Conservation (phyloP, 2,113 vertebrate species). For the Ellobius talpinus region DNA sequence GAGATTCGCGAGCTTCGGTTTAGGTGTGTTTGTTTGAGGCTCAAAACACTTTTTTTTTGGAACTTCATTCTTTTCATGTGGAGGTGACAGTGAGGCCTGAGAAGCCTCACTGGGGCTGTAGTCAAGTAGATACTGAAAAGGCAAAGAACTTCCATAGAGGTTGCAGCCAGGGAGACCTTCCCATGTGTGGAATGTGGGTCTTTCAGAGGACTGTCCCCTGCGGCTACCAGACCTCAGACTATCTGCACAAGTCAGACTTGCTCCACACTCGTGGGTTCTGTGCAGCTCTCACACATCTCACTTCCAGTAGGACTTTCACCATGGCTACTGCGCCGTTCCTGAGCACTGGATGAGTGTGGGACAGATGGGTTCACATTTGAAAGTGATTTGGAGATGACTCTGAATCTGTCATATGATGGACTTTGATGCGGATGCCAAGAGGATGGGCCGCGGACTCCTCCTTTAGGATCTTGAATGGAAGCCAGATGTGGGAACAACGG, state of each 20-base stretch:
- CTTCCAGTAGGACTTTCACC: background rate
- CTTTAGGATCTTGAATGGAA: conserved; percentile 38
- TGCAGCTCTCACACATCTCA: background rate
- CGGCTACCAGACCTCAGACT: background rate
- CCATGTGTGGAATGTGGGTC: background rate
- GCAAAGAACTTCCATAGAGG: background rate
- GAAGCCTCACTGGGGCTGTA: background rate
- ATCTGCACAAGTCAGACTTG: background rate
- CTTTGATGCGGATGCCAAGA: conserved; percentile 72
- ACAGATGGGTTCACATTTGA: conserved; percentile 70
- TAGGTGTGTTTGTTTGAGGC: background rate
- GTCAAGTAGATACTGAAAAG: background rate
- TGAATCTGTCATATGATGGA: conserved; percentile 50
- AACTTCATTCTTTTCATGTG: background rate
- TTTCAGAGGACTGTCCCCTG: background rate
- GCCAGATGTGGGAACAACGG: conserved; percentile 58
- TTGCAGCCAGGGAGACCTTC: background rate
- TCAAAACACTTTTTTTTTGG: background rate
- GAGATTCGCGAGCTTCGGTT: background rate
- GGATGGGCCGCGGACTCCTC: conserved; percentile 44
- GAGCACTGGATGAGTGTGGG: background rate
- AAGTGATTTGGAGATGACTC: conserved; percentile 66
- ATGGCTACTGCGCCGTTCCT: background rate
- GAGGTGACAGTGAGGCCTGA: background rate
- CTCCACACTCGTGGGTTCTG: background rate